Percentiles rank a stretch among this genome's conserved stretches.
These are phyloP conservation scores for Forficula auricularia DNA, from an alignment of 1,140 invertebrate species.

Conservation along the genomic window DNA sequence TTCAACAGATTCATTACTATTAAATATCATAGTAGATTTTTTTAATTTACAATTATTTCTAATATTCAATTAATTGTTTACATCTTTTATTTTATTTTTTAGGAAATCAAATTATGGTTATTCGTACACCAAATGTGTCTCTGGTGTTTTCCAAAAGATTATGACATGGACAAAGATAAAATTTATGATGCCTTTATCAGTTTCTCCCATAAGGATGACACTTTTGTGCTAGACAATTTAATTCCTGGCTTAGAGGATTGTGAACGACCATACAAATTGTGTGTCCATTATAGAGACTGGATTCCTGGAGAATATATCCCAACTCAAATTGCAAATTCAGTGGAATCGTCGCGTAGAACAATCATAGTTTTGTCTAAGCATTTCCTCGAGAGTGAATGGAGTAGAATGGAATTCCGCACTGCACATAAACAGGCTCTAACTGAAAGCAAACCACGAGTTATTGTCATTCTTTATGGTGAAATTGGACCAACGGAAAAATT, in stretches of 20 bases:
- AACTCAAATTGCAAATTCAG: conserved; percentile 58
- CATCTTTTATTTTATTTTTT: too few species aligned
- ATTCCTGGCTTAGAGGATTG: conserved; percentile 46
- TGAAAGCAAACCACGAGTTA: conserved; percentile 50
- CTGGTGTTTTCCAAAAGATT: conserved; percentile 42
- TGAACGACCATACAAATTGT: conserved; percentile 40
- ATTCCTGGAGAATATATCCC: conserved; percentile 57
- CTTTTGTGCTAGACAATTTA: conserved; percentile 48
- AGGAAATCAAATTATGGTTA: conserved; percentile 26
- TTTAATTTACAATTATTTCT: too few species aligned
- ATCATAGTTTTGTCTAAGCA: conserved; percentile 64
- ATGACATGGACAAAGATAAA: conserved; percentile 58
- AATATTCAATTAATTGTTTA: too few species aligned
- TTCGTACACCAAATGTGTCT: conserved; percentile 43
- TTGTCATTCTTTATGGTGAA: conserved; percentile 62
- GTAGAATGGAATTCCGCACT: conserved; percentile 61
- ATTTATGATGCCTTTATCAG: conserved; percentile 75
- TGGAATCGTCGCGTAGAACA: conserved; percentile 60
- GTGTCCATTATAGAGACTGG: conserved; percentile 70
- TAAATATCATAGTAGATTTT: too few species aligned
- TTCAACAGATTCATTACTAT: too few species aligned
- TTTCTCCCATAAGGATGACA: conserved; percentile 63
- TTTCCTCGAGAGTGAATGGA: conserved; percentile 72
- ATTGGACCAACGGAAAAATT: conserved; percentile 42
- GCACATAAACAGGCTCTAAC: conserved; percentile 60